These are phyloP conservation scores for Hemicentrotus pulcherrimus DNA, from an alignment of 35 echinoderm and acorn worm species.

Conservation along the genomic window DNA sequence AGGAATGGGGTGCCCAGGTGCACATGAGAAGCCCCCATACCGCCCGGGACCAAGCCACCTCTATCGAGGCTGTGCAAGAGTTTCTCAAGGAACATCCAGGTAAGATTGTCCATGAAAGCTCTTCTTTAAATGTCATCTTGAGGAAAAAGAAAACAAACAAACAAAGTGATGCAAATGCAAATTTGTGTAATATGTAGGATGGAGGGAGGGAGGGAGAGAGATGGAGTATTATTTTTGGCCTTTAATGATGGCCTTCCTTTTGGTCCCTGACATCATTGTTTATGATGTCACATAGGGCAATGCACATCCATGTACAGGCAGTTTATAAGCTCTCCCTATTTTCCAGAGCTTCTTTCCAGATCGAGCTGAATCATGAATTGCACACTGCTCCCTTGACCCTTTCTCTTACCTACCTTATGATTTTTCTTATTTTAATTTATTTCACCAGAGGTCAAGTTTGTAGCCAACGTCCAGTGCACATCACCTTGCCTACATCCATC, in stretches of 20 bases:
- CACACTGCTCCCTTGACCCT: too few species aligned
- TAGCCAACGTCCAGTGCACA: slow-evolving; percentile 91
- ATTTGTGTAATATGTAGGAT: too few species aligned
- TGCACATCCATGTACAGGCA: too few species aligned
- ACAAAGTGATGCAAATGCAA: too few species aligned
- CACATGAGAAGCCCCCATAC: slow-evolving; percentile 69
- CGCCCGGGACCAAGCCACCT: slow-evolving; percentile 71
- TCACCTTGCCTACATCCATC: slow-evolving; percentile 92
- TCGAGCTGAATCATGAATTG: too few species aligned
- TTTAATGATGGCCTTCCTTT: too few species aligned
- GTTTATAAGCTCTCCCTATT: too few species aligned
- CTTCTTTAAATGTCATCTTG: background rate
- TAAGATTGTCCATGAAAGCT: slow-evolving; percentile 23
- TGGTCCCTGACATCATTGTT: too few species aligned
- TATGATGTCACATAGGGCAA: too few species aligned
- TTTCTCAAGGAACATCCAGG: slow-evolving; percentile 82
- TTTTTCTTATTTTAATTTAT: background rate
- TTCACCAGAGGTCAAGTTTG: slow-evolving; percentile 67
- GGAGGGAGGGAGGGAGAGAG: background rate
- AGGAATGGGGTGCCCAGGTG: slow-evolving; percentile 91
- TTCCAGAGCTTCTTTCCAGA: too few species aligned
- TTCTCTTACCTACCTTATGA: too few species aligned
- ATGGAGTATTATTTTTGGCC: background rate
- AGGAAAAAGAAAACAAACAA: too few species aligned
- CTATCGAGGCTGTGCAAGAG: slow-evolving; percentile 82